Base-by-base conservation (phyloP, 2,888 invertebrate species). In the Drosophila paranaensis region DNA sequence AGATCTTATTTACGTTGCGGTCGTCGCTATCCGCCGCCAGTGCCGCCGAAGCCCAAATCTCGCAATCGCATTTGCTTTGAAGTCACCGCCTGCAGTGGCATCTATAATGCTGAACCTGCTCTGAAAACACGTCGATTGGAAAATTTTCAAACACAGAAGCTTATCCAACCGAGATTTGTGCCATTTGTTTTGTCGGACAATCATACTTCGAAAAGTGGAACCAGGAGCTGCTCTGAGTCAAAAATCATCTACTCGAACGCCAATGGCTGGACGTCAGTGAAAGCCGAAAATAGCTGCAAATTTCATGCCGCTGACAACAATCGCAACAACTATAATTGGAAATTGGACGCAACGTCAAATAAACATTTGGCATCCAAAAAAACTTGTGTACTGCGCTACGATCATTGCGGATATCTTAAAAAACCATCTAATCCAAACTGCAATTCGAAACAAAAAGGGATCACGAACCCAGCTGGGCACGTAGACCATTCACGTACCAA, bases 331-430 rank as follows among this genome's bases (percentile, higher is more conserved):
- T 53, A 82, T 53, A 86, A 82, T 54, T 85, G 74, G 56, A 81
- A 78, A 46, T 79, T 76, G 16, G 64, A 56, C 39, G 51, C 40
- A 65, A 51, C 65, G 39, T 46, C 55, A 39, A 58, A 60, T 27
- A 60, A 16, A 43, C 35, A 30, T 45, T 42, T 60, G 37, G 39
- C 40, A 33, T 30, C 64, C 30, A 53, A 61, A 37, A 25, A 79
- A 8, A 77, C 82, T 43, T 84, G 86, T 56, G 82, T 86, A 30
- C 62, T 91, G 27, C 87, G 91, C 45, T 91, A 91, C 74, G 92
- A 91, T 78, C 86, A 81, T 58, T 81, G 87, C 54, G 92, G 90
- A 0, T 88, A 91, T 37, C 76, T 91, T 4, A 91, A 89, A 40
- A 79, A 73, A 33, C 55, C 79, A 60, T 56, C 55, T 51, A 30